phyloP scores from a whole-genome alignment of 2,113 vertebrate species.

The Mobula hypostoma region DNA sequence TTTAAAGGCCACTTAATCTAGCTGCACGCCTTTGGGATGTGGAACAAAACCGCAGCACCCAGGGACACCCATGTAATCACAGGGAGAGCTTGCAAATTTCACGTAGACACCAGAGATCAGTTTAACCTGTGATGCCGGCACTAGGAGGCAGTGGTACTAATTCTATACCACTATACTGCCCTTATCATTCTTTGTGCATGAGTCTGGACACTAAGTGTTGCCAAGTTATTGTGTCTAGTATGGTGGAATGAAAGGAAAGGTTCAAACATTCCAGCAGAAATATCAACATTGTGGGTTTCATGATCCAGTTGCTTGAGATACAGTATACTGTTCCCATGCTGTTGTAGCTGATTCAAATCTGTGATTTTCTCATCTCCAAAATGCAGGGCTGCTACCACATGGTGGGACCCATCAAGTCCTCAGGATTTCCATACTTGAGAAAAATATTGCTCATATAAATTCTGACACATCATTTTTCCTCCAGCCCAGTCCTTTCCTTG shows the following conservation, averaged over 20 bases:
- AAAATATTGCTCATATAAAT: not conserved
- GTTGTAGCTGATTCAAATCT: not conserved
- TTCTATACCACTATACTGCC: not conserved
- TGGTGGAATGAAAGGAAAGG: not conserved
- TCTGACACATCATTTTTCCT: not conserved
- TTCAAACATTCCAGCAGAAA: not conserved
- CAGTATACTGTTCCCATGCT: not conserved
- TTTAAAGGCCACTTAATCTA: too few relatives aligned
- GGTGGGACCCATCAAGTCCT: not conserved
- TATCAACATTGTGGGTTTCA: not conserved
- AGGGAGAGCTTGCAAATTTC: too few relatives aligned
- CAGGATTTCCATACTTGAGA: not conserved
- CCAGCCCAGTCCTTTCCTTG: not conserved
- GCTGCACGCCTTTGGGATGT: too few relatives aligned
- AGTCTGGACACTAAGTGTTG: not conserved
- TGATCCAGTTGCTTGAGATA: not conserved
- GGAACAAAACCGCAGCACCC: too few relatives aligned
- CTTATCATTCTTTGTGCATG: not conserved
- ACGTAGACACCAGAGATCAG: too few relatives aligned
- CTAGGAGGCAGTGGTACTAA: too few relatives aligned
- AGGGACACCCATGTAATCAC: too few relatives aligned
- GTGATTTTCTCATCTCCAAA: not conserved
- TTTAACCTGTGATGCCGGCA: too few relatives aligned
- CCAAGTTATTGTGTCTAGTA: not conserved
- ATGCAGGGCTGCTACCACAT: not conserved